Conservation (phyloP, 2,113 vertebrate genomes). For the Calyptommatus sinebrachiatus region DNA sequence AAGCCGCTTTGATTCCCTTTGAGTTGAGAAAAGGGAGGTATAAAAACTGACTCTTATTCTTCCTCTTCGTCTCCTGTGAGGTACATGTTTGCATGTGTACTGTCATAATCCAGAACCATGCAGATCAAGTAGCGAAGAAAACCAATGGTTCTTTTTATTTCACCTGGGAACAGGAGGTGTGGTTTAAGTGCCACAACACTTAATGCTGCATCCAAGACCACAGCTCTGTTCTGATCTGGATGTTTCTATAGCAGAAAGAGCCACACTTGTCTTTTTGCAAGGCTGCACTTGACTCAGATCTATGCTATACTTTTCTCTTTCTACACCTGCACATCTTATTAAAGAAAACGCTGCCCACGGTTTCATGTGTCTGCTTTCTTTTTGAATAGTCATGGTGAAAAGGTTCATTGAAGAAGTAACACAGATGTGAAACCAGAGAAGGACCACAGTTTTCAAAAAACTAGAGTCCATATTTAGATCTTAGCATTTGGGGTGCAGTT, state of each 20-base stretch:
- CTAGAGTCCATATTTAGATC: neutral
- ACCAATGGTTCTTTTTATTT: slow-evolving; percentile 18
- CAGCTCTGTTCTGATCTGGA: neutral
- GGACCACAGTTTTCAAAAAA: neutral
- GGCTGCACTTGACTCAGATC: neutral
- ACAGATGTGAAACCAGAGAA: neutral
- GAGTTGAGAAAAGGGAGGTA: too few species aligned
- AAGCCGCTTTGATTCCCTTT: too few species aligned
- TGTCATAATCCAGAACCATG: slow-evolving; percentile 8
- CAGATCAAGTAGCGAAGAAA: slow-evolving; percentile 7
- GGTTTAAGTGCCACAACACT: neutral
- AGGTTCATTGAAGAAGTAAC: neutral
- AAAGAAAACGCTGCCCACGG: neutral
- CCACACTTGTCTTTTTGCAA: neutral
- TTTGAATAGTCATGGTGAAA: neutral
- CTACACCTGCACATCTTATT: neutral
- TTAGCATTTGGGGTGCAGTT: neutral
- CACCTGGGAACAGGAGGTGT: neutral
- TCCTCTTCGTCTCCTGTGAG: neutral
- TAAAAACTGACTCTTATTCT: too few species aligned
- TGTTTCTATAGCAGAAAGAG: neutral
- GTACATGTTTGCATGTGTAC: neutral
- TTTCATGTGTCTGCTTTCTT: neutral
- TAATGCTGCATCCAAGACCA: neutral
- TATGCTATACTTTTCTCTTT: neutral